Conservation (phyloP, 2,888 invertebrate species). For the Esperia sulphurella region DNA sequence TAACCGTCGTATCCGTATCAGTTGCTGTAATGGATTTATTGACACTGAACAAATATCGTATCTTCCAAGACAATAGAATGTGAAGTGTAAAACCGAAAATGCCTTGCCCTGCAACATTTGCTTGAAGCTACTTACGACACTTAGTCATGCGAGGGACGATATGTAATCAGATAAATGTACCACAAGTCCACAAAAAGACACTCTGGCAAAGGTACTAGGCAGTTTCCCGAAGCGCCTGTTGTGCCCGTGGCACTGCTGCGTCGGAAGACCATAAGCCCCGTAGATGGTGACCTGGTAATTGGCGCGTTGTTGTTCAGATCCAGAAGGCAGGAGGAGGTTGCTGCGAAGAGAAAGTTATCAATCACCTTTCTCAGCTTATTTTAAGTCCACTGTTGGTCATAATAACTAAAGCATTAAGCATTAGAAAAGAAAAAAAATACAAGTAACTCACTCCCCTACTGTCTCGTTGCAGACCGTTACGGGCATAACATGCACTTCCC, state of each 20-base stretch:
- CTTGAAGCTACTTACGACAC: no score
- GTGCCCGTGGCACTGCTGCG: constrained; percentile 21
- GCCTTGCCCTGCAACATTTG: no score
- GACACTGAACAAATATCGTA: no score
- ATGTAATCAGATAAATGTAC: constrained; percentile 39
- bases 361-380: no score
- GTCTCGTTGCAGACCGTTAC: constrained; percentile 33
- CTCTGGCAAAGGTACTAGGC: constrained; percentile 50
- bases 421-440: no score
- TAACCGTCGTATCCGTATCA: no score
- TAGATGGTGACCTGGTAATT: constrained; percentile 79
- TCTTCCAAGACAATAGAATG: no score
- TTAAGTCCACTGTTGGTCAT: no score
- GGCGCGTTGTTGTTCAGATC: constrained; percentile 70
- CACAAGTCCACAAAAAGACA: constrained; percentile 54
- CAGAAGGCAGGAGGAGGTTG: constrained; percentile 83
- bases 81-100: no score
- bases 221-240: constrained; percentile 38
- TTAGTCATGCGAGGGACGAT: no score
- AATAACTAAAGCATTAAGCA: no score
- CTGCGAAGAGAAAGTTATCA: constrained; percentile 51
- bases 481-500: constrained; percentile 80
- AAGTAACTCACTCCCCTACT: constrained; percentile 38
- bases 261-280: constrained; percentile 62
- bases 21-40: no score